phyloP scores from a whole-genome alignment of 1,140 invertebrate species.

The Brachionus koreanus region DNA sequence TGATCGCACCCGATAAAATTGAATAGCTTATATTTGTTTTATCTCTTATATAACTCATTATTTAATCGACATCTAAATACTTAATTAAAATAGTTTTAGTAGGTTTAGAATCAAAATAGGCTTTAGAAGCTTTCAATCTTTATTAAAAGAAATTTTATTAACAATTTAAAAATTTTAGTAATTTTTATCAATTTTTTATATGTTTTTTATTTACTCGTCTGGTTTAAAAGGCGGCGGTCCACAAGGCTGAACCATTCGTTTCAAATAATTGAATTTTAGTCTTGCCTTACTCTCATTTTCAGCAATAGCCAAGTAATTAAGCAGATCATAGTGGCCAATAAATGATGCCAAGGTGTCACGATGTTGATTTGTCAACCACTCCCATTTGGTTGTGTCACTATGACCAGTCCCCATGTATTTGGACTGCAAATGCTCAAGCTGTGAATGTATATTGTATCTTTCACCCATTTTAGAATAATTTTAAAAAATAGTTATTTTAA shows the following conservation, averaged over 20 bases:
- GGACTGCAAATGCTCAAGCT: slow-evolving; percentile 95
- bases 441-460: slow-evolving; percentile 96
- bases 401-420: slow-evolving; percentile 75
- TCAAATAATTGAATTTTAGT: slow-evolving; percentile 90
- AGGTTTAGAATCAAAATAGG: neutral
- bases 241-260: slow-evolving; percentile 96
- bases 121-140: neutral
- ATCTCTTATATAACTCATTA: neutral
- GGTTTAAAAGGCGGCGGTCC: slow-evolving; percentile 92
- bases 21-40: slow-evolving; percentile 21
- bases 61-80: neutral
- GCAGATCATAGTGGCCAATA: slow-evolving; percentile 84
- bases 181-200: neutral
- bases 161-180: neutral
- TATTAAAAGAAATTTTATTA: slow-evolving; percentile 19
- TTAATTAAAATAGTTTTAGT: too few relatives aligned
- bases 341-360: slow-evolving; percentile 90
- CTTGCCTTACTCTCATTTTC: slow-evolving; percentile 95
- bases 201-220: slow-evolving; percentile 69
- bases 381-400: slow-evolving; percentile 65
- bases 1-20: slow-evolving; percentile 14
- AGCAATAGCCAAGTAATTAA: slow-evolving; percentile 86
- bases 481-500: too few relatives aligned
- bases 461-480: slow-evolving; percentile 72
- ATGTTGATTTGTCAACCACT: slow-evolving; percentile 84